phyloP scores from a whole-genome alignment of 37 sponge, comb jelly and placozoan genomes.

The Tethya wilhelma region DNA sequence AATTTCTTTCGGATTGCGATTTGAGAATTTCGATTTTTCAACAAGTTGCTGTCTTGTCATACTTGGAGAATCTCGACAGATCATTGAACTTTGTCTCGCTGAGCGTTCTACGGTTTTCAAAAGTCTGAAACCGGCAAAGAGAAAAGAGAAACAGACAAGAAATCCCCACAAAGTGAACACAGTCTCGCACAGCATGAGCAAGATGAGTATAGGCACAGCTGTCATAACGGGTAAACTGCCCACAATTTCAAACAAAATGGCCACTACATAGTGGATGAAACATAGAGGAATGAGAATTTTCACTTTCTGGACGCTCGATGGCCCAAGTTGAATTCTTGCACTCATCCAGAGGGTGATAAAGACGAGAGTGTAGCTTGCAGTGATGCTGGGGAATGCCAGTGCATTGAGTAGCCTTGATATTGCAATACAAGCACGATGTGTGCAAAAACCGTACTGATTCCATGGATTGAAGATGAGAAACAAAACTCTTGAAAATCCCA shows the following conservation, averaged over 20 bases:
- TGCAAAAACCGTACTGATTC: conserved; percentile 27
- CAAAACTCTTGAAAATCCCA: conserved; percentile 51
- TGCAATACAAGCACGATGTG: conserved; percentile 15
- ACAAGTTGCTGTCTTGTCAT: conserved; percentile 22
- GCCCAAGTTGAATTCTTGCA: conserved; percentile 47
- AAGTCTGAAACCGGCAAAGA: conserved; percentile 44
- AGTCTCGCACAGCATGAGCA: conserved; percentile 49
- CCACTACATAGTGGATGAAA: conserved; percentile 53
- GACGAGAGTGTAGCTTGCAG: conserved; percentile 71
- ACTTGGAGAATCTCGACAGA: conserved; percentile 21
- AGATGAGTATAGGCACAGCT: neutral
- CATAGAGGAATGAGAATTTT: conserved; percentile 55
- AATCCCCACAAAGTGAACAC: conserved; percentile 60
- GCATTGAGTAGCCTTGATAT: conserved; percentile 28
- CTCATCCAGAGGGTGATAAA: conserved; percentile 68
- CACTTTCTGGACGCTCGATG: conserved; percentile 33
- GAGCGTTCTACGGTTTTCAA: conserved; percentile 30
- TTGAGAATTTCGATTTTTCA: conserved; percentile 17
- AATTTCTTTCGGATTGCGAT: neutral
- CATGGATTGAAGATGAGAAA: conserved; percentile 48
- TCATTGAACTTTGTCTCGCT: conserved; percentile 16
- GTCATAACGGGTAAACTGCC: conserved; percentile 10
- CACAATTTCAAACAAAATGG: conserved; percentile 55
- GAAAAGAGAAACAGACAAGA: conserved; percentile 49
- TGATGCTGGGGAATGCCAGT: conserved; percentile 68